Evolutionary conservation across 2,797 vertebrate species (phyloP).

Genomic region (Balearica regulorum): DNA sequence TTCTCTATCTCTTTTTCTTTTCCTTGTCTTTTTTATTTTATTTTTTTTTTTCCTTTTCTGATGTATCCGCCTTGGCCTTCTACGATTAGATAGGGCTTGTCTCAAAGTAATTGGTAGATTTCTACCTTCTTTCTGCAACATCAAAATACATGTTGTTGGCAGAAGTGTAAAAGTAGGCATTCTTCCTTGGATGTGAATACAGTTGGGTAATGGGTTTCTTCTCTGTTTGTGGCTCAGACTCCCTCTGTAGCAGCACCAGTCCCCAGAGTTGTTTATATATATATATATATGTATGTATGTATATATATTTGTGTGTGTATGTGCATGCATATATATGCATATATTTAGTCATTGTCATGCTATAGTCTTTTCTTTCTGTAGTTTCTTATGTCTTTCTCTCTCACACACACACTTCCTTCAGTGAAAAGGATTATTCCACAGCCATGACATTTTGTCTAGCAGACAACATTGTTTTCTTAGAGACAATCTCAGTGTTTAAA

Average conservation of each 20-base stretch:
- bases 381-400: background rate
- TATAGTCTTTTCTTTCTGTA: background rate
- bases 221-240: background rate
- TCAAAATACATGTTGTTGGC: background rate
- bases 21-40: fast-evolving
- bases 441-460: background rate
- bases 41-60: background rate
- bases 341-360: background rate
- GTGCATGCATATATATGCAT: background rate
- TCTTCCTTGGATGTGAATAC: background rate
- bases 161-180: background rate
- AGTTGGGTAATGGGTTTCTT: background rate
- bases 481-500: background rate
- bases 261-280: background rate
- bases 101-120: background rate
- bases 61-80: background rate
- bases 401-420: background rate
- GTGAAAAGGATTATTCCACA: background rate
- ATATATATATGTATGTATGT: fast-evolving
- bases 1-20: background rate
- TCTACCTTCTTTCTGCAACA: background rate
- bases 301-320: fast-evolving
- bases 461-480: background rate
- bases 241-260: background rate
- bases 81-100: background rate